Percentiles rank a stretch among this genome's conserved stretches.
Evolutionary conservation across 2,888 invertebrate species (phyloP).

Genomic region (Melinaea marsaeus): DNA sequence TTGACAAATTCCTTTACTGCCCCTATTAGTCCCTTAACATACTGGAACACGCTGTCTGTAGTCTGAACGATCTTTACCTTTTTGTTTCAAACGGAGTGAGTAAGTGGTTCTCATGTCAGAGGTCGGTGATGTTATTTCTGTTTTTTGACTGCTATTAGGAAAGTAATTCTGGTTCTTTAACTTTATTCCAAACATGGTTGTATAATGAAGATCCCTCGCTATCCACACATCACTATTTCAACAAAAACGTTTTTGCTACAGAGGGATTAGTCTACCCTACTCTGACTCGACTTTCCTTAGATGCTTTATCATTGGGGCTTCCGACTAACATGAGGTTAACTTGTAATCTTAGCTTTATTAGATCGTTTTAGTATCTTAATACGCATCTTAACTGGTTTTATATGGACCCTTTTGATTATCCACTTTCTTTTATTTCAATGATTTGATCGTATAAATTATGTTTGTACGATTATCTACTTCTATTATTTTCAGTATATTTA

Average conservation of each 20-base stretch:
- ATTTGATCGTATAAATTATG: no score
- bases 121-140: background rate
- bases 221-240: conserved; percentile 76
- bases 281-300: conserved; percentile 72
- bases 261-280: conserved; percentile 64
- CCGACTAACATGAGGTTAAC: conserved; percentile 77
- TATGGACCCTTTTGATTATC: no score
- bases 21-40: conserved; percentile 15
- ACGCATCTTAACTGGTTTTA: no score
- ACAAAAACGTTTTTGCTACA: conserved; percentile 76
- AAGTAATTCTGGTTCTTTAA: conserved; percentile 61
- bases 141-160: conserved; percentile 24
- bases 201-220: conserved; percentile 71
- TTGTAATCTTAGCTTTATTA: conserved; percentile 78
- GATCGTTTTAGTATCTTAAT: conserved; percentile 20
- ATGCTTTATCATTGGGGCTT: conserved; percentile 77
- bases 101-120: no score
- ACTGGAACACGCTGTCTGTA: no score
- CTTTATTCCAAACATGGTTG: no score
- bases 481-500: conserved; percentile 26
- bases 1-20: conserved; percentile 4
- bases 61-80: no score
- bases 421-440: no score
- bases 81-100: no score
- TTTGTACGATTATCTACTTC: no score